Evolutionary conservation across 2,797 vertebrate genomes (phyloP).

Genomic region (Myiotriccus ornatus): DNA sequence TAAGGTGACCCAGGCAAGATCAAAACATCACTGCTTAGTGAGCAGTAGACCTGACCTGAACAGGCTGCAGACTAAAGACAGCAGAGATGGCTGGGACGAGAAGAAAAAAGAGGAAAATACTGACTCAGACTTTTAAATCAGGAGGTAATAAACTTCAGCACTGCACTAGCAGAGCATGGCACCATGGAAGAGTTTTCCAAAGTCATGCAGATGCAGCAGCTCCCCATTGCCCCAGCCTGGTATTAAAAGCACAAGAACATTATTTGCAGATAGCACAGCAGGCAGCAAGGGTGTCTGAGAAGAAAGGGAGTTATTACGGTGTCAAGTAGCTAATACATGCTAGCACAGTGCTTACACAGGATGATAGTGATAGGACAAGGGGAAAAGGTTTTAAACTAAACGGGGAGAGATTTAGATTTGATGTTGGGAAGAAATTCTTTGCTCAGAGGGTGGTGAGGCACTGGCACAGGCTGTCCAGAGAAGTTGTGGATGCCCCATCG

Average conservation of each 20-base stretch:
- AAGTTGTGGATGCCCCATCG: background rate
- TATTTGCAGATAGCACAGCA: background rate
- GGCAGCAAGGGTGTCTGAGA: background rate
- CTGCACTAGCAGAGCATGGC: background rate
- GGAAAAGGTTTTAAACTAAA: fast-evolving
- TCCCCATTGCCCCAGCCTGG: background rate
- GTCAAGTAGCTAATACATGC: background rate
- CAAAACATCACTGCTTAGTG: background rate
- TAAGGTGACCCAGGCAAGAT: background rate
- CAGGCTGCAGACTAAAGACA: background rate
- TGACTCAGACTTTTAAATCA: background rate
- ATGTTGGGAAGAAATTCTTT: background rate
- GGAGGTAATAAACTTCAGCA: background rate
- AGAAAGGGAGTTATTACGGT: background rate
- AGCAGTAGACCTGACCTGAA: background rate
- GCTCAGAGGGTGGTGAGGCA: background rate
- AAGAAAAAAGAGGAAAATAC: background rate
- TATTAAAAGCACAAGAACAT: background rate
- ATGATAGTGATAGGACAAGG: background rate
- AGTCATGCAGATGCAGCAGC: background rate
- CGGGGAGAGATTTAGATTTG: background rate
- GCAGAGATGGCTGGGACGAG: background rate
- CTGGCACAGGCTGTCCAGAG: background rate
- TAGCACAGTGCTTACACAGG: background rate
- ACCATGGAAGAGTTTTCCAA: background rate